A percentile compares a stretch with the other conserved stretches of the same genome.
phyloP scores from a whole-genome alignment of 1,140 invertebrate genomes.

The Temnothorax curvispinosus region DNA sequence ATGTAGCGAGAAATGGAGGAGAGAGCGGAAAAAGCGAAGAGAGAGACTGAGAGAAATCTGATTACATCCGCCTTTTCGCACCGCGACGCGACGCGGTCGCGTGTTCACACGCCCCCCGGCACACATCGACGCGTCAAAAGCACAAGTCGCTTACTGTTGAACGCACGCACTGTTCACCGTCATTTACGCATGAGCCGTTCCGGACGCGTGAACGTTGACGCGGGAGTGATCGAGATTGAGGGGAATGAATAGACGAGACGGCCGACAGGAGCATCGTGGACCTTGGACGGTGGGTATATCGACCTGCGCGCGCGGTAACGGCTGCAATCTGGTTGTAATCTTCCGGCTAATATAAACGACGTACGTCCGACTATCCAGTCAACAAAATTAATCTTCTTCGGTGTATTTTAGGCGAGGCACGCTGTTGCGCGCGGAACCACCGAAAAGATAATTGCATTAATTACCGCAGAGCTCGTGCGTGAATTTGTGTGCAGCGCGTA shows the following conservation, averaged over 20 bases:
- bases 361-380: not conserved
- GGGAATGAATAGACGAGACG: slow-evolving; percentile 54
- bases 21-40: not conserved
- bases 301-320: slow-evolving; percentile 71
- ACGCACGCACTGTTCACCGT: not conserved
- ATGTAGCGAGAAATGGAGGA: not conserved
- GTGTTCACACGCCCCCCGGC: slow-evolving; percentile 3
- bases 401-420: not conserved
- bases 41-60: slow-evolving; percentile 14
- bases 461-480: not conserved
- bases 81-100: not conserved
- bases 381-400: not conserved
- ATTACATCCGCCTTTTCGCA: slow-evolving; percentile 42
- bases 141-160: slow-evolving; percentile 16
- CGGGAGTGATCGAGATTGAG: slow-evolving; percentile 3
- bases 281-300: slow-evolving; percentile 76
- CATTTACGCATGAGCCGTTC: slow-evolving; percentile 7
- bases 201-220: slow-evolving; percentile 45
- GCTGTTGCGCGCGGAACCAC: not conserved
- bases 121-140: not conserved
- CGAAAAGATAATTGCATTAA: slow-evolving; percentile 17
- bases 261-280: slow-evolving; percentile 73
- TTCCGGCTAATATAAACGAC: not conserved
- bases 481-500: not conserved
- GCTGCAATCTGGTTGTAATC: slow-evolving; percentile 31